phyloP scores from a whole-genome alignment of 2,797 vertebrate species.

The Huso huso region DNA sequence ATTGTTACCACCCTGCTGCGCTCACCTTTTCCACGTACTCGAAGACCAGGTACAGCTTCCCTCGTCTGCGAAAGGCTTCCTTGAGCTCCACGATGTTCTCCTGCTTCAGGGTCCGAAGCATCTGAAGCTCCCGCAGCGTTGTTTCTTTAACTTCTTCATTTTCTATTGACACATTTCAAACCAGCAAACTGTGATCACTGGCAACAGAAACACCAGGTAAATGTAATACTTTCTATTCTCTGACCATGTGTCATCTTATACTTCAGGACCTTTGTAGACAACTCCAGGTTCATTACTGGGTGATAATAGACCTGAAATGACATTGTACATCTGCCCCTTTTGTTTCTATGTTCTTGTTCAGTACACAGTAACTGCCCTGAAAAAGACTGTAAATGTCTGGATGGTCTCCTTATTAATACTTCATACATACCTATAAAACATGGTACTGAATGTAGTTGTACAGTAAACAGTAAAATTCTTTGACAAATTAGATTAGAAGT shows the following conservation, averaged over 20 bases:
- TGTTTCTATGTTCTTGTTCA: background rate
- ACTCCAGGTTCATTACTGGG: no score
- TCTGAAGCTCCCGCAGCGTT: slow-evolving; percentile 95
- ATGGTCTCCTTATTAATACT: no score
- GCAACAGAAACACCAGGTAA: background rate
- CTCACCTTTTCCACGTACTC: slow-evolving; percentile 96
- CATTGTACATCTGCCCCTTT: background rate
- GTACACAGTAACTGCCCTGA: no score
- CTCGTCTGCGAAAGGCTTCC: slow-evolving; percentile 91
- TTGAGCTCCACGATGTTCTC: slow-evolving; percentile 97
- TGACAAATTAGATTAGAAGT: no score
- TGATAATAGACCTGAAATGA: slow-evolving; percentile 1
- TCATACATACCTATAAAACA: no score
- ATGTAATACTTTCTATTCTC: background rate
- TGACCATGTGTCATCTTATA: no score
- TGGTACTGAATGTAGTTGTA: no score
- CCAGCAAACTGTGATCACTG: background rate
- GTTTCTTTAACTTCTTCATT: slow-evolving; percentile 99
- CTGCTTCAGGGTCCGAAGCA: slow-evolving; percentile 96
- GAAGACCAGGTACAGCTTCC: slow-evolving; percentile 92
- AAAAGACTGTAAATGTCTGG: no score
- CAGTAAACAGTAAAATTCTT: no score
- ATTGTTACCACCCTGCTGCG: no score
- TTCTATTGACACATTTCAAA: slow-evolving; percentile 54
- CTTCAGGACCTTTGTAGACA: no score